Conservation (phyloP, 2,113 vertebrate species). For the Datnioides undecimradiatus region DNA sequence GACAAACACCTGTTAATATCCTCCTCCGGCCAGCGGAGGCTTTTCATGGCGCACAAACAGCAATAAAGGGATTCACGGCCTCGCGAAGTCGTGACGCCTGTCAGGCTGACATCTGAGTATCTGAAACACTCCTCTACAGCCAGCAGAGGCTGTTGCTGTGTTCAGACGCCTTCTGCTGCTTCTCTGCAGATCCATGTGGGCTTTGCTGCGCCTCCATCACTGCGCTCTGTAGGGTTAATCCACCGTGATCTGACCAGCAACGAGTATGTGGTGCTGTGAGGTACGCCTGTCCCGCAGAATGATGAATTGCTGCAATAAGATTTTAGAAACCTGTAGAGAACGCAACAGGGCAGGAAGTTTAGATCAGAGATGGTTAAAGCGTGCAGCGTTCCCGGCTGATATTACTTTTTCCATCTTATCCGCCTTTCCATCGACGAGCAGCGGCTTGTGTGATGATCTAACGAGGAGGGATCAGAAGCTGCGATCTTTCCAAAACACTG, state of each 20-base stretch:
- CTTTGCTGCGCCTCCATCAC: conserved; percentile 1
- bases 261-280: neutral
- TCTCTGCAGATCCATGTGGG: conserved; percentile 26
- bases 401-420: conserved; percentile 29
- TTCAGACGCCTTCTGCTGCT: conserved; percentile 40
- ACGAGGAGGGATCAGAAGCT: conserved; percentile 14
- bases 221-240: neutral
- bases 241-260: neutral
- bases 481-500: conserved; percentile 25
- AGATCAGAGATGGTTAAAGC: neutral
- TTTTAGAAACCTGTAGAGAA: neutral
- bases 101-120: conserved; percentile 54
- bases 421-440: neutral
- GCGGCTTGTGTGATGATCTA: conserved; percentile 9
- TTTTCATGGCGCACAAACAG: conserved; percentile 65
- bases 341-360: neutral
- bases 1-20: conserved; percentile 80
- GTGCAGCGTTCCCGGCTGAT: conserved; percentile 6
- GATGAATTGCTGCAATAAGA: neutral
- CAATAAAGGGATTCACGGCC: conserved; percentile 74
- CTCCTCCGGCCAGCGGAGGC: conserved; percentile 50
- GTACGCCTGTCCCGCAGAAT: neutral
- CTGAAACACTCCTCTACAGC: conserved; percentile 55
- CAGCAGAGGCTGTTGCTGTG: conserved; percentile 9
- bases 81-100: conserved; percentile 54